phyloP scores from a whole-genome alignment of 2,113 vertebrate genomes.

The Anoura caudifer region DNA sequence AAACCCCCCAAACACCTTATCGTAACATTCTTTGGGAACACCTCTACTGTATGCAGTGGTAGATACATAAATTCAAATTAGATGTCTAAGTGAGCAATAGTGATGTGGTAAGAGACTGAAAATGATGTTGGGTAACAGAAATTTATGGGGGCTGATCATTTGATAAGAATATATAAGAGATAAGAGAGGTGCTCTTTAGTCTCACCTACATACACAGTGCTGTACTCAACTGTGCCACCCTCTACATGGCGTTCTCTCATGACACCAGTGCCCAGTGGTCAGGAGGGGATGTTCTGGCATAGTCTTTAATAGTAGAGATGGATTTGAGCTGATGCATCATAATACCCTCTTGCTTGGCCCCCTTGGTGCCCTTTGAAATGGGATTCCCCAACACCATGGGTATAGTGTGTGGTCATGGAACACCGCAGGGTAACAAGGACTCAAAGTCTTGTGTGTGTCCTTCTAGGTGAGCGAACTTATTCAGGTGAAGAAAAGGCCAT shows the following conservation, averaged over 20 bases:
- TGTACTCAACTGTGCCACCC: background rate
- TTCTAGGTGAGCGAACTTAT: background rate
- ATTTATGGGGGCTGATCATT: background rate
- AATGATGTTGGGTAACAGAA: background rate
- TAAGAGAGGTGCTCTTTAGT: background rate
- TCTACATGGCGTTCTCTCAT: background rate
- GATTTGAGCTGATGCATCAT: background rate
- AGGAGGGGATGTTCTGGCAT: background rate
- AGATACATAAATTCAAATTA: background rate
- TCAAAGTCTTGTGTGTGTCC: background rate
- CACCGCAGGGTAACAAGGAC: background rate
- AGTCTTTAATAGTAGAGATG: background rate
- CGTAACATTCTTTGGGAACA: background rate
- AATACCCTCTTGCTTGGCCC: background rate
- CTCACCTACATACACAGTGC: rapidly evolving
- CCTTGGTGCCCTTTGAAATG: background rate
- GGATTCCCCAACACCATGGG: background rate
- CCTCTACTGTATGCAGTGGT: background rate
- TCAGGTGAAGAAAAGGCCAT: background rate
- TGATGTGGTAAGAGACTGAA: background rate
- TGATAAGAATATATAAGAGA: background rate
- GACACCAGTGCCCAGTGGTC: background rate
- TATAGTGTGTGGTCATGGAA: background rate
- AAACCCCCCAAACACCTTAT: background rate
- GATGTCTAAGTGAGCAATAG: background rate